These are phyloP conservation scores for Trochalopteron elliotii DNA, from an alignment of 2,113 vertebrate species.

Conservation along the genomic window DNA sequence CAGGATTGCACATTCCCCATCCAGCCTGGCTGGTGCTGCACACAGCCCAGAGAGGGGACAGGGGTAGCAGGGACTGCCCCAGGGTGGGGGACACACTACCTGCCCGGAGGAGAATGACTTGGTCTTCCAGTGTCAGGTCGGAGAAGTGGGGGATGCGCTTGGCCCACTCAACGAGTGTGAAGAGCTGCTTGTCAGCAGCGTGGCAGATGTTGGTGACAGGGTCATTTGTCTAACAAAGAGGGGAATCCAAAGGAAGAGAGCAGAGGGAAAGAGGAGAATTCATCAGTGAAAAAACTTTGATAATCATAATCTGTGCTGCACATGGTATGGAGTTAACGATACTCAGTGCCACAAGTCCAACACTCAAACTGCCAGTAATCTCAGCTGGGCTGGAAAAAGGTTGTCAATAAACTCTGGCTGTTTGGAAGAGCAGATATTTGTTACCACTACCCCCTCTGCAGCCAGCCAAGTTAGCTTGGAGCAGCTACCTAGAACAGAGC, in stretches of 20 bases:
- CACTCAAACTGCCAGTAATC: background rate
- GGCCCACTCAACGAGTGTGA: constrained; percentile 95
- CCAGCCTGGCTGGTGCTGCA: background rate
- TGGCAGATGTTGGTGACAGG: constrained; percentile 98
- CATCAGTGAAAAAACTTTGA: background rate
- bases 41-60: background rate
- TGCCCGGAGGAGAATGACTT: constrained; percentile 94
- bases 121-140: constrained; percentile 89
- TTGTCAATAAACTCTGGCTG: background rate
- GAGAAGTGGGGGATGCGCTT: constrained; percentile 96
- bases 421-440: background rate
- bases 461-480: background rate
- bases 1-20: background rate
- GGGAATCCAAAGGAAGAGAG: background rate
- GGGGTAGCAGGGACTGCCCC: background rate
- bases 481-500: too few relatives aligned
- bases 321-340: fast-evolving
- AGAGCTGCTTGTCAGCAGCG: constrained; percentile 94
- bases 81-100: constrained; percentile 61
- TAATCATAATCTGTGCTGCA: background rate
- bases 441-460: background rate
- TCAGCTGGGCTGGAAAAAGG: background rate
- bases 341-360: background rate
- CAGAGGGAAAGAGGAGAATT: background rate
- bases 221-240: constrained; percentile 83